Evolutionary conservation across 2,888 invertebrate species (phyloP).

Genomic region (Lordiphosa fenestrarum): DNA sequence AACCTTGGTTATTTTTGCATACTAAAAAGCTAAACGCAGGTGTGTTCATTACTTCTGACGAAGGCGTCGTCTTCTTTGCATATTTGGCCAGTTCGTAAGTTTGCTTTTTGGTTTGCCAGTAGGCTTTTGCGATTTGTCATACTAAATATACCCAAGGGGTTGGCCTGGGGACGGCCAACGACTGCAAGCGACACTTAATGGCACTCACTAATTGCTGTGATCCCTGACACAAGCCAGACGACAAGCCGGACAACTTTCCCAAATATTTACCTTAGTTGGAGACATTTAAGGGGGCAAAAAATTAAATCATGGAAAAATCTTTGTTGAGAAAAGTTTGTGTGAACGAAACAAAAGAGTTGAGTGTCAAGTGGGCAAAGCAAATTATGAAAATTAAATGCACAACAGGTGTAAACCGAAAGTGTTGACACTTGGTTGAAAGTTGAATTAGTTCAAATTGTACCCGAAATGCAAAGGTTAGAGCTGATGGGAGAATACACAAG

Average conservation of each 20-base stretch:
- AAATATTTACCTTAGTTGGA: background rate
- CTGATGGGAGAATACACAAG: no score
- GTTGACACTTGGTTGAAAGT: no score
- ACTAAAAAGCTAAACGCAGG: conserved; percentile 54
- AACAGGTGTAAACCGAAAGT: no score
- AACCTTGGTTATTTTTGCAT: conserved; percentile 65
- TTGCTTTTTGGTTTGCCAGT: conserved; percentile 2
- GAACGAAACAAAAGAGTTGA: no score
- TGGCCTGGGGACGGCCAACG: conserved; percentile 1
- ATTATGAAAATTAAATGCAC: no score
- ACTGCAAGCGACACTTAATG: conserved; percentile 29
- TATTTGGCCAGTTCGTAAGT: conserved; percentile 20
- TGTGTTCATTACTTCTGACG: conserved; percentile 49
- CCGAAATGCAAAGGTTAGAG: no score
- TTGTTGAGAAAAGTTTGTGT: background rate
- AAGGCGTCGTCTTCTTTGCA: conserved; percentile 4
- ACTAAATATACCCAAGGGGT: conserved; percentile 28
- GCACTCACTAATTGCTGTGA: conserved; percentile 54
- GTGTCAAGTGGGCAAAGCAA: no score
- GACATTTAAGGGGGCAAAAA: no score
- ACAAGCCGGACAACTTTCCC: conserved; percentile 21
- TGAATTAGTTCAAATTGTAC: no score
- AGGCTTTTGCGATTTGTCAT: conserved; percentile 52
- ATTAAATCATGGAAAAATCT: no score
- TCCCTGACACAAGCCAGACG: conserved; percentile 39